These are phyloP conservation scores for Drosophila jambulina DNA, from an alignment of 1,140 invertebrate species.

Conservation along the genomic window DNA sequence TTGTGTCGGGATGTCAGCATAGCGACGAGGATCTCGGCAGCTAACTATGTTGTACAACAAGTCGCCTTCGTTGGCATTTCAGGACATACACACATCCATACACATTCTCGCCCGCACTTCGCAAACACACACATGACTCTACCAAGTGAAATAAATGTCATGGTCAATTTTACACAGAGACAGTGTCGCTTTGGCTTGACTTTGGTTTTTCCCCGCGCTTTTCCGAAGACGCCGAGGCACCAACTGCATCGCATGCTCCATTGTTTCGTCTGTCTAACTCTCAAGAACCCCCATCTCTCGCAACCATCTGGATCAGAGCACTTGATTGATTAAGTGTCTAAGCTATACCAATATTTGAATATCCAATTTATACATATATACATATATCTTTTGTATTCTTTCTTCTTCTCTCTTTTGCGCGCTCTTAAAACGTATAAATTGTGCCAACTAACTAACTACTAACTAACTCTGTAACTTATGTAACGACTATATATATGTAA, in stretches of 20 bases:
- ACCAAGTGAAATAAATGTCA: slow-evolving; percentile 59
- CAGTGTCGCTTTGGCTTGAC: slow-evolving; percentile 13
- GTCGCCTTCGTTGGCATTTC: slow-evolving; percentile 16
- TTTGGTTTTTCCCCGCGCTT: slow-evolving; percentile 20
- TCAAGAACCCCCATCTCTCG: slow-evolving; percentile 38
- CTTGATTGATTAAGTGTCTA: slow-evolving; percentile 62
- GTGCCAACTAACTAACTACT: slow-evolving; percentile 40
- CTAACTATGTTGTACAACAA: slow-evolving; percentile 48
- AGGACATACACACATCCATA: slow-evolving; percentile 12
- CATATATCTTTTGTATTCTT: slow-evolving; percentile 67
- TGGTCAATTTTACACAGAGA: slow-evolving; percentile 66
- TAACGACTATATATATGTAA: slow-evolving; percentile 63
- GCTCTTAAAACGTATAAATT: slow-evolving; percentile 55
- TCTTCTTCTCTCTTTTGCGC: slow-evolving; percentile 75
- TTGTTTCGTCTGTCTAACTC: slow-evolving; percentile 24
- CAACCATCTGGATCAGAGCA: slow-evolving; percentile 31
- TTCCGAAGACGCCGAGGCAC: slow-evolving; percentile 19
- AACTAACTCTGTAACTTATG: slow-evolving; percentile 44
- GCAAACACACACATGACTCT: slow-evolving; percentile 9
- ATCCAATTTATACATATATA: slow-evolving; percentile 57
- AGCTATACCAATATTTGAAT: slow-evolving; percentile 41
- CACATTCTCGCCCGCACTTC: slow-evolving; percentile 13
- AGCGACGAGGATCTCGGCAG: slow-evolving; percentile 25
- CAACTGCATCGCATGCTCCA: slow-evolving; percentile 43
- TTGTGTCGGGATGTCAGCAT: slow-evolving; percentile 50